Base-by-base conservation (phyloP, 1,140 invertebrate species). In the Maniola jurtina region DNA sequence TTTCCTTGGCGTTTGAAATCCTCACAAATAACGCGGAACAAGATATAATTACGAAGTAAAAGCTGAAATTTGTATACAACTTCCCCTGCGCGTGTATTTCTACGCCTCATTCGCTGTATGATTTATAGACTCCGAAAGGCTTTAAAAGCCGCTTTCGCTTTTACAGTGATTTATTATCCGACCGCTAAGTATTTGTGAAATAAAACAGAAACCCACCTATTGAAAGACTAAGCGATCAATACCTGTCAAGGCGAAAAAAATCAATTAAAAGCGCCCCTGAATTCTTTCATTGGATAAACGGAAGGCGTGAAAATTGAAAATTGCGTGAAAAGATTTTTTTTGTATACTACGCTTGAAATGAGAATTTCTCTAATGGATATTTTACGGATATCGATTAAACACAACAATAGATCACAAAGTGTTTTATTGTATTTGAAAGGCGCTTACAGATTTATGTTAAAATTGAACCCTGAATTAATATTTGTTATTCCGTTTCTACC, bases 181-280 rank as follows among this genome's bases (percentile, higher is more conserved):
- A 64, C 68, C 61, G 70, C 68, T 77, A 83, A 83, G 77, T 86
- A 81, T 84, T 86, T 84, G 79, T 76, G 70, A 77, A 83, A 83
- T 86, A 77, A 83, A 86, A 87, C 82, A 83, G 73, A 80, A 63
- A 66, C 73, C 60, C 80, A 81, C 75, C 73, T 81, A 84, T 86
- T 83, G 76, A 83, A 88, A 80, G 70, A 72, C 74, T 72, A 64
- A 63, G 67, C 83, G 80, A 88, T 87, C 86, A 86, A 88, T 88
- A 86, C 76, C 84, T 83, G 80, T 85, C 81, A 84, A 84, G 81
- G 78, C 64, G 76, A 76, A 83, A 76, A 84, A 88, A 86, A 83
- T 85, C 82, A 88, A 86, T 86, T 86, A 86, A 84, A 85, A 78
- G 64, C 69, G 62, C 64, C 68, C 64, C 36, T 71, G 70, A 80